Evolutionary conservation across 2,888 invertebrate species (phyloP).

Genomic region (Scaptomyza caliginosa): DNA sequence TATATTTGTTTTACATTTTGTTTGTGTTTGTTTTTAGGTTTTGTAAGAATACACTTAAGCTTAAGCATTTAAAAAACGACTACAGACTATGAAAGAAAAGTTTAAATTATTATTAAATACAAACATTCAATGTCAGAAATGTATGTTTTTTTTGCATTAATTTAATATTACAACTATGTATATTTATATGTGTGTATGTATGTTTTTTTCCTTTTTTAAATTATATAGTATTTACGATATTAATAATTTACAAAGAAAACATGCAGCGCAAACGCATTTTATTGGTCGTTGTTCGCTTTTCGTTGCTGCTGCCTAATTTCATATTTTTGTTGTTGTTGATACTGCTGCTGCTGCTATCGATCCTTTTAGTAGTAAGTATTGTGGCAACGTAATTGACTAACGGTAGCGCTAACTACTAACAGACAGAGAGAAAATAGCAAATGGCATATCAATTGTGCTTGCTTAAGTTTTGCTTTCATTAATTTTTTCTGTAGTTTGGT

Average conservation of each 20-base stretch:
- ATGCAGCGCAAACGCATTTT: slow-evolving; percentile 42
- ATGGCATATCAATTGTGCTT: slow-evolving; percentile 42
- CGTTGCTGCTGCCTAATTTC: slow-evolving; percentile 16
- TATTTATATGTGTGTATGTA: slow-evolving; percentile 29
- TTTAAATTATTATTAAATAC: slow-evolving; percentile 61
- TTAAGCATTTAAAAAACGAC: slow-evolving; percentile 78
- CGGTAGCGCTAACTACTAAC: slow-evolving; percentile 60
- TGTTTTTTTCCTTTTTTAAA: slow-evolving; percentile 25
- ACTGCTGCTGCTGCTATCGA: slow-evolving; percentile 18
- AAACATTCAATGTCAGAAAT: slow-evolving; percentile 69
- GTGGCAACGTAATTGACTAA: slow-evolving; percentile 78
- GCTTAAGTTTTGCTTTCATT: slow-evolving; percentile 24
- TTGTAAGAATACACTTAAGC: slow-evolving; percentile 68
- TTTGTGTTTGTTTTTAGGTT: slow-evolving; percentile 41
- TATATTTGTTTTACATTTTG: slow-evolving; percentile 25
- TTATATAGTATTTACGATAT: slow-evolving; percentile 31
- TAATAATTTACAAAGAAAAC: slow-evolving; percentile 61
- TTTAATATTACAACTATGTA: slow-evolving; percentile 45
- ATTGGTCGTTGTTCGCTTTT: slow-evolving; percentile 12
- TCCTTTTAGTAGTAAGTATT: slow-evolving; percentile 58
- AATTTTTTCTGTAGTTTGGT: slow-evolving; percentile 28
- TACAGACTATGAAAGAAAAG: slow-evolving; percentile 65
- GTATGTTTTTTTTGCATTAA: slow-evolving; percentile 42
- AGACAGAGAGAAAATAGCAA: slow-evolving; percentile 20
- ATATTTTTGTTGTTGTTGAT: slow-evolving; percentile 24